A percentile compares a stretch with the other conserved stretches of the same genome.
Conservation (phyloP, 2,888 invertebrate species). For the Conomelus anceps region DNA sequence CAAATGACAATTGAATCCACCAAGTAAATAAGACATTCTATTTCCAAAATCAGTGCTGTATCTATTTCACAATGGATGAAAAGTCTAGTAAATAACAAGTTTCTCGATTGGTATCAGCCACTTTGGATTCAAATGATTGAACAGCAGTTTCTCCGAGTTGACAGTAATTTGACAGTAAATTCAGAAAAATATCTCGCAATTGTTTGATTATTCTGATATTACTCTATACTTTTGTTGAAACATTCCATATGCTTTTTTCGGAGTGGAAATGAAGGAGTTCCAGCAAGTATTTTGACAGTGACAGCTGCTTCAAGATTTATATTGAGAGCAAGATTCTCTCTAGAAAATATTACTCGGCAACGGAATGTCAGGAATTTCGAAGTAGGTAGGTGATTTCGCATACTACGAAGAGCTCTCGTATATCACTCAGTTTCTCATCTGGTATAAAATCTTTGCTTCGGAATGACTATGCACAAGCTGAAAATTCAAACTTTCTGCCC, state of each 20-base stretch:
- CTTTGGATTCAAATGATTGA: background rate
- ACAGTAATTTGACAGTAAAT: background rate
- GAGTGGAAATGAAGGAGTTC: background rate
- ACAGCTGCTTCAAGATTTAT: background rate
- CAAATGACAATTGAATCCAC: no score
- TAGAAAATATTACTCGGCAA: background rate
- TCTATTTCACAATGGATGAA: no score
- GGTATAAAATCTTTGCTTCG: background rate
- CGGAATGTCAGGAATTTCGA: background rate
- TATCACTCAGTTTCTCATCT: background rate
- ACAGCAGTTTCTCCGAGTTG: no score
- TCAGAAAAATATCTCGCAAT: background rate
- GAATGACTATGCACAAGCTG: background rate
- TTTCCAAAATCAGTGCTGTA: no score
- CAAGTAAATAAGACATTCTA: no score
- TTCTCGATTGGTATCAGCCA: no score
- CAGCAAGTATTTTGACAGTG: background rate
- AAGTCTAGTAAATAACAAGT: no score
- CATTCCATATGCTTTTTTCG: background rate
- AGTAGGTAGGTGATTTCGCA: background rate
- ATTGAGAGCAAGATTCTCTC: background rate
- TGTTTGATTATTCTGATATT: background rate
- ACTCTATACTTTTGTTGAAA: background rate
- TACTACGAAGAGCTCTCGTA: background rate
- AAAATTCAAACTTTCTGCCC: background rate